Evolutionary conservation across 1,140 invertebrate species (phyloP).

Genomic region (roundworm (Caenorhabditis elegans)): DNA sequence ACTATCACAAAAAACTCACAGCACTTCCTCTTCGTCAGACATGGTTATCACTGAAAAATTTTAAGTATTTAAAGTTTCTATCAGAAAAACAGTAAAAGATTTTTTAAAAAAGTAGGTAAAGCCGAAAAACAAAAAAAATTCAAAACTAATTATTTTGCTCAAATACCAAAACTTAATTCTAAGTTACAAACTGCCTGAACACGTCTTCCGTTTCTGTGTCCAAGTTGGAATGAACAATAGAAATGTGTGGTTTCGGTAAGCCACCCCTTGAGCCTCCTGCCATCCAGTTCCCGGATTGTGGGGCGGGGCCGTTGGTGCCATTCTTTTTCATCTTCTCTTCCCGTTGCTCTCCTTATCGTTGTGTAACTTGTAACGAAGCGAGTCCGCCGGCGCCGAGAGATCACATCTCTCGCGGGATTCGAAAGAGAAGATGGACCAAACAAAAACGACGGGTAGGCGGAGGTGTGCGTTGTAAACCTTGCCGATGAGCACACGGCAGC

Average conservation of each 20-base stretch:
- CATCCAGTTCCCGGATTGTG: not conserved
- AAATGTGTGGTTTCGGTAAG: constrained; percentile 8
- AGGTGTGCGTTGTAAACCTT: constrained; percentile 26
- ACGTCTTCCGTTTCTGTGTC: not conserved
- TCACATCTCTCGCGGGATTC: not conserved
- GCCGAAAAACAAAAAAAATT: not conserved
- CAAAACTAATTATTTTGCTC: not conserved
- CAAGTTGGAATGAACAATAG: constrained; percentile 10
- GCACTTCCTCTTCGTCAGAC: constrained; percentile 42
- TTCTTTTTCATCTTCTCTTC: not conserved
- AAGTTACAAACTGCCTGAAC: no score
- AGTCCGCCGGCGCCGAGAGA: not conserved
- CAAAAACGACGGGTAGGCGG: constrained; percentile 25
- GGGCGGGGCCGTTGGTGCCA: constrained; percentile 6
- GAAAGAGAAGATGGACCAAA: not conserved
- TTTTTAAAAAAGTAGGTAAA: not conserved
- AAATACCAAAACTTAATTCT: no score
- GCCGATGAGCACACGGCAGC: not conserved
- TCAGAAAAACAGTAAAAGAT: no score
- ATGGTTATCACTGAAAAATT: constrained; percentile 37
- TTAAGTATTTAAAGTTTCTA: no score
- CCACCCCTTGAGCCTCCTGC: not conserved
- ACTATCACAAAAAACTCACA: no score
- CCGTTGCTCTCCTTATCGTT: not conserved
- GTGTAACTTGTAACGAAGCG: constrained; percentile 19